Conservation (phyloP, 2,888 invertebrate species). For the Drosophila sordidula region DNA sequence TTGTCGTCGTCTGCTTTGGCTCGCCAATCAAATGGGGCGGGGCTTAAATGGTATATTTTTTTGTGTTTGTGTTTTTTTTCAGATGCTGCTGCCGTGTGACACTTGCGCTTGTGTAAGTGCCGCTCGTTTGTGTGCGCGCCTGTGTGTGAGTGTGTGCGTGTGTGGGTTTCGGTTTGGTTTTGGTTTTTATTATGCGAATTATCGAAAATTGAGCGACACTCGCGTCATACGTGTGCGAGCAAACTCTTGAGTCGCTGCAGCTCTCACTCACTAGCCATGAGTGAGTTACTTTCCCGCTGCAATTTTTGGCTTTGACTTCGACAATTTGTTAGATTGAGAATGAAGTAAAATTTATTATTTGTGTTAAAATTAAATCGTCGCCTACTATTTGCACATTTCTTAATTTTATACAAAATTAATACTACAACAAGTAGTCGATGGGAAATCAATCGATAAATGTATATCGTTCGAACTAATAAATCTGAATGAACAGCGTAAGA, state of each 20-base stretch:
- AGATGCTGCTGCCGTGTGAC: slow-evolving; percentile 61
- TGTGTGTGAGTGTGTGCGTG: slow-evolving; percentile 22
- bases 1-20: slow-evolving; percentile 65
- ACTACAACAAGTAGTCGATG: slow-evolving; percentile 13
- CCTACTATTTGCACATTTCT: too few species aligned
- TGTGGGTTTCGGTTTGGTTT: slow-evolving; percentile 43
- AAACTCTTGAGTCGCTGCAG: slow-evolving; percentile 19
- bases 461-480: slow-evolving; percentile 5
- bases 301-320: background rate
- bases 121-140: slow-evolving; percentile 30
- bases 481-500: background rate
- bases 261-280: slow-evolving; percentile 21
- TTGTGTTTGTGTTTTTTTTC: slow-evolving; percentile 51
- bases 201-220: slow-evolving; percentile 75
- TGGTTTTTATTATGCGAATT: slow-evolving; percentile 75
- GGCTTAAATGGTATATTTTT: slow-evolving; percentile 75
- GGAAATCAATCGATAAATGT: slow-evolving; percentile 8
- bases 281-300: slow-evolving; percentile 26
- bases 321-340: background rate
- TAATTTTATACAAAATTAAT: background rate
- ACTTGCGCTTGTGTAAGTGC: slow-evolving; percentile 62
- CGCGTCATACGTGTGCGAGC: slow-evolving; percentile 33
- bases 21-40: slow-evolving; percentile 84
- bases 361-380: background rate
- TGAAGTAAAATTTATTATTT: background rate